Evolutionary conservation across 2,888 invertebrate genomes (phyloP), one percentile per base, ranked within the genome.

Genomic region (Yponomeuta evonymella): DNA sequence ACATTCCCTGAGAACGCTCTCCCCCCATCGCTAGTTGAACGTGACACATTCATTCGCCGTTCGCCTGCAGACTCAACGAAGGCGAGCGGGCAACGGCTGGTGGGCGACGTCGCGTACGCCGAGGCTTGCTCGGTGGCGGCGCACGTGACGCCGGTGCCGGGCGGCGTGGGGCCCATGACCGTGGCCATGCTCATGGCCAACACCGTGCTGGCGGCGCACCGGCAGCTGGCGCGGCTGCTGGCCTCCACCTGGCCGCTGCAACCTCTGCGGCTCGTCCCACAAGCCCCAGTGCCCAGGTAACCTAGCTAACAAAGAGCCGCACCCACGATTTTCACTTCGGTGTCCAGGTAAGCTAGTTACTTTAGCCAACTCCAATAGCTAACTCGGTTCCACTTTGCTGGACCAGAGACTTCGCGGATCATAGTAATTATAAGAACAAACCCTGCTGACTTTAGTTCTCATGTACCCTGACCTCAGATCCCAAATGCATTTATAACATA

Each of bases 161-260:
- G 97, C 71, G 99, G 99, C 74, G 99, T 99, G 73, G 99, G 99
- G 0, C 99, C 99, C 23, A 99, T 99, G 98, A 99, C 99, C 0
- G 99, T 98, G 74, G 98, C 98, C 30, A 99, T 99, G 98, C 90
- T 98, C 51, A 97, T 98, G 97, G 95, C 95, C 78, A 99, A 99
- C 90, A 99, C 98, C 0, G 96, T 98, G 58, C 93, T 95, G 75
- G 96, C 98, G 70, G 98, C 98, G 10, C 90, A 94, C 77, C 93
- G 94, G 69, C 92, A 94, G 70, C 94, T 94, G 15, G 88, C 93
- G 43, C 93, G 92, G 43, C 78, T 95, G 33, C 80, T 94, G n/a
- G 90, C 88, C 70, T 89, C 88, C n/a, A 81, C 88, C 58, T 98
- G 98, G 98, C 94, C 94, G 64, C 85, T 98, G 30, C 89, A 93